phyloP scores from a whole-genome alignment of 2,888 invertebrate genomes.

The Mylabris sibirica region DNA sequence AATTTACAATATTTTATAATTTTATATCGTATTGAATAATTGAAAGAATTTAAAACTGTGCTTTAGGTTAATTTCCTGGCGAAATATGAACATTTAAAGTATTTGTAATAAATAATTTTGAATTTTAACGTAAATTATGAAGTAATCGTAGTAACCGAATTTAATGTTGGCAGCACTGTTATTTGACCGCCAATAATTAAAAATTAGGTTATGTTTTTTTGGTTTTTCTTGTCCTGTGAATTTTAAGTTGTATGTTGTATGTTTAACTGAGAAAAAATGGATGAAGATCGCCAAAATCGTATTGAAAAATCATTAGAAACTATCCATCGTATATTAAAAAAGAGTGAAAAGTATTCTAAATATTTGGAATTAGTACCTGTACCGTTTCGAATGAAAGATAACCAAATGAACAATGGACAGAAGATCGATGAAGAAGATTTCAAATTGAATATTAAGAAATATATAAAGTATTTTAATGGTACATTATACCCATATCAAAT shows the following conservation, averaged over 20 bases:
- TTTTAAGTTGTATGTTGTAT: not conserved
- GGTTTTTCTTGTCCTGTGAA: not conserved
- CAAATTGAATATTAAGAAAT: slow-evolving; percentile 13
- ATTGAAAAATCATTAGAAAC: slow-evolving; percentile 41
- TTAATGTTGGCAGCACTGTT: not conserved
- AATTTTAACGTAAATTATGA: too few relatives aligned
- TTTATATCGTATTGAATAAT: too few relatives aligned
- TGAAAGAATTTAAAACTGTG: too few relatives aligned
- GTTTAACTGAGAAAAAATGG: slow-evolving; percentile 6
- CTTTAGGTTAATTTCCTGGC: too few relatives aligned
- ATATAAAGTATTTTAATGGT: slow-evolving; percentile 54
- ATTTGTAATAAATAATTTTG: too few relatives aligned
- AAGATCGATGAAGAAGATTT: not conserved
- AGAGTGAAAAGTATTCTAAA: slow-evolving; percentile 42
- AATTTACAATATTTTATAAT: too few relatives aligned
- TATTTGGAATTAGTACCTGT: slow-evolving; percentile 33
- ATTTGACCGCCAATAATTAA: not conserved
- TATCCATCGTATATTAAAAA: slow-evolving; percentile 41
- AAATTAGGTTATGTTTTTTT: slow-evolving; percentile 8
- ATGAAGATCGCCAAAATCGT: slow-evolving; percentile 24
- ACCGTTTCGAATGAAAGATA: not conserved
- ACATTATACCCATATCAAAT: slow-evolving; percentile 69
- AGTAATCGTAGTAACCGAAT: too few relatives aligned
- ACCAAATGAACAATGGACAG: not conserved
- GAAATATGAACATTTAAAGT: too few relatives aligned